Conservation (phyloP, 2,797 vertebrate species). For the Anolis apletophallus region DNA sequence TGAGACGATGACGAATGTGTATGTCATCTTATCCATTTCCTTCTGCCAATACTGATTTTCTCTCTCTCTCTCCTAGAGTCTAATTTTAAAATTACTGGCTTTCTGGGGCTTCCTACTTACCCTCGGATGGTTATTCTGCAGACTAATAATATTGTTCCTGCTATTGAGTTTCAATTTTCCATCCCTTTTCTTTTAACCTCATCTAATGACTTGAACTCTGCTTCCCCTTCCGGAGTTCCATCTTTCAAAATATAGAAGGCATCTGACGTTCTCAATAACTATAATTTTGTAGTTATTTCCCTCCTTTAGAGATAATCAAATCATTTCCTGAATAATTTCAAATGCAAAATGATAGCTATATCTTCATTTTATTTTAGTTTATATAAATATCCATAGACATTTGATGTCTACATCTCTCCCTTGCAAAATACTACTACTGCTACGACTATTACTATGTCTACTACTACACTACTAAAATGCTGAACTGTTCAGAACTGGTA, state of each 20-base stretch:
- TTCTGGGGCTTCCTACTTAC: slow-evolving; percentile 54
- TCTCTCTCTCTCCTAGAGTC: slow-evolving; percentile 44
- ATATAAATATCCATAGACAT: background rate
- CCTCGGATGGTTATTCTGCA: slow-evolving; percentile 62
- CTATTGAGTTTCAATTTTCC: slow-evolving; percentile 62
- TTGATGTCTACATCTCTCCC: background rate
- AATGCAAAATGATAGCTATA: background rate
- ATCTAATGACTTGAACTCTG: slow-evolving; percentile 21
- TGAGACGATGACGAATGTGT: slow-evolving; percentile 63
- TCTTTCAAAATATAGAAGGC: slow-evolving; percentile 20
- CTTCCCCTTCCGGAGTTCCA: rapidly evolving
- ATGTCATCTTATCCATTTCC: slow-evolving; percentile 62
- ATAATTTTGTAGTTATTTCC: background rate
- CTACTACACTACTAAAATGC: too few species aligned
- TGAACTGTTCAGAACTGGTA: background rate
- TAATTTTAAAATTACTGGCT: slow-evolving; percentile 70
- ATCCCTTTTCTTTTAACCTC: slow-evolving; percentile 51
- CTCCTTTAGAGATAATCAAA: background rate
- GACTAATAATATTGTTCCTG: slow-evolving; percentile 47
- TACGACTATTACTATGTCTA: too few species aligned
- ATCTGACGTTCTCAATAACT: background rate
- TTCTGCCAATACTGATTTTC: slow-evolving; percentile 57
- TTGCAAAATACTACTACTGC: background rate
- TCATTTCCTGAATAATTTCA: background rate
- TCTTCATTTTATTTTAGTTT: background rate